phyloP scores from a whole-genome alignment of 2,797 vertebrate genomes.

The Phalloptychus januarius region DNA sequence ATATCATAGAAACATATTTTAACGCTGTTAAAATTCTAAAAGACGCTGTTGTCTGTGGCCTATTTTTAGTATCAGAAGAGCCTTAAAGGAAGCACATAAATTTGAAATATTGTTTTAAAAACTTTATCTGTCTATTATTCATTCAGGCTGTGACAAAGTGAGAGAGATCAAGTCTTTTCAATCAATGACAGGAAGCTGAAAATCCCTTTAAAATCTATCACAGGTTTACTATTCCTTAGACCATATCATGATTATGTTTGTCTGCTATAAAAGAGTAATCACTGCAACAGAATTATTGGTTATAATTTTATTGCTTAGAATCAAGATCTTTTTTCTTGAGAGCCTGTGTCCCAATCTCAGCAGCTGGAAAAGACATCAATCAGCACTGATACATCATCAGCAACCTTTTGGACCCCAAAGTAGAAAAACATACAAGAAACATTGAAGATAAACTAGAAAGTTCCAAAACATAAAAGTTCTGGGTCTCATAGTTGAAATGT shows the following conservation, averaged over 20 bases:
- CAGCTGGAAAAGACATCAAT: not conserved
- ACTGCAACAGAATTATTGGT: not conserved
- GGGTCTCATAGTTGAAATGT: not conserved
- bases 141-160: not conserved
- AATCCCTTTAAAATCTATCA: not conserved
- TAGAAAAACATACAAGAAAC: not conserved
- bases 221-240: not conserved
- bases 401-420: not conserved
- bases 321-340: not conserved
- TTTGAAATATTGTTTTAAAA: not conserved
- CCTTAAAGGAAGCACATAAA: not conserved
- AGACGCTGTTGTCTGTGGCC: too few species aligned
- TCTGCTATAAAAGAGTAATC: not conserved
- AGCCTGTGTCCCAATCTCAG: not conserved
- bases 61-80: not conserved
- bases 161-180: not conserved
- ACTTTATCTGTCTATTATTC: not conserved
- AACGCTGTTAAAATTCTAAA: not conserved
- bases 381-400: not conserved
- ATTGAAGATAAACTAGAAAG: not conserved
- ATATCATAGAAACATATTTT: not conserved
- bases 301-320: not conserved
- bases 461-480: not conserved
- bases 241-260: not conserved
- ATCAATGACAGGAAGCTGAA: not conserved